Percentiles rank a stretch among this genome's conserved stretches.
Conservation (phyloP, 1,140 invertebrate genomes). For the Heliconius melpomene region DNA sequence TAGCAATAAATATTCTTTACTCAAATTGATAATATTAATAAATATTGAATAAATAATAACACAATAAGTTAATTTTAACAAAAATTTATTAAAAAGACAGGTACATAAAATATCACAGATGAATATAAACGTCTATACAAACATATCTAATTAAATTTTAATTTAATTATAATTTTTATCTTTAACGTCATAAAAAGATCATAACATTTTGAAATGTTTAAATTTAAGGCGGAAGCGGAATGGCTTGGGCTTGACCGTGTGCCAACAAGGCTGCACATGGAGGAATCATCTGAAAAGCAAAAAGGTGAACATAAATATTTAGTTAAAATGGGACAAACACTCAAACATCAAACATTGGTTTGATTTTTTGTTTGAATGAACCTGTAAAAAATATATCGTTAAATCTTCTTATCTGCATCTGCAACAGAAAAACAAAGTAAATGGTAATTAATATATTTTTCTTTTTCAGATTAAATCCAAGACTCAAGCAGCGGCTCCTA, state of each 20-base stretch:
- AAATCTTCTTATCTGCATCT: constrained; percentile 74
- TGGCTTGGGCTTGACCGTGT: constrained; percentile 81
- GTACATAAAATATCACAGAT: constrained; percentile 61
- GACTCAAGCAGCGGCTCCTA: constrained; percentile 40
- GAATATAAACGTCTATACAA: background rate
- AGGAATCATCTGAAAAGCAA: constrained; percentile 80
- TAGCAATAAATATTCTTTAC: too few relatives aligned
- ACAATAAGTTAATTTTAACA: constrained; percentile 19
- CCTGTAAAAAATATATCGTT: constrained; percentile 66
- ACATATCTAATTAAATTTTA: constrained; percentile 4
- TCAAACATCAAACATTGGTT: constrained; percentile 60
- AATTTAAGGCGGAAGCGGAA: constrained; percentile 81
- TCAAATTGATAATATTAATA: background rate
- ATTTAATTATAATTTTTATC: constrained; percentile 17
- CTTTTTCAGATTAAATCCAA: constrained; percentile 68
- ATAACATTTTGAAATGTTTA: constrained; percentile 71
- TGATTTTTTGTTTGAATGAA: constrained; percentile 61
- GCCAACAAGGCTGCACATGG: constrained; percentile 80
- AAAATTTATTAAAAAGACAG: constrained; percentile 52
- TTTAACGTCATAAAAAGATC: constrained; percentile 47
- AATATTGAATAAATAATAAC: background rate
- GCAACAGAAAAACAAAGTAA: constrained; percentile 76
- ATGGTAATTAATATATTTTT: constrained; percentile 64
- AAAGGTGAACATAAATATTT: constrained; percentile 76
- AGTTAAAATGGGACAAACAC: constrained; percentile 63